Evolutionary conservation across 2,113 vertebrate genomes (phyloP).

Genomic region (Corydoras maculifer): DNA sequence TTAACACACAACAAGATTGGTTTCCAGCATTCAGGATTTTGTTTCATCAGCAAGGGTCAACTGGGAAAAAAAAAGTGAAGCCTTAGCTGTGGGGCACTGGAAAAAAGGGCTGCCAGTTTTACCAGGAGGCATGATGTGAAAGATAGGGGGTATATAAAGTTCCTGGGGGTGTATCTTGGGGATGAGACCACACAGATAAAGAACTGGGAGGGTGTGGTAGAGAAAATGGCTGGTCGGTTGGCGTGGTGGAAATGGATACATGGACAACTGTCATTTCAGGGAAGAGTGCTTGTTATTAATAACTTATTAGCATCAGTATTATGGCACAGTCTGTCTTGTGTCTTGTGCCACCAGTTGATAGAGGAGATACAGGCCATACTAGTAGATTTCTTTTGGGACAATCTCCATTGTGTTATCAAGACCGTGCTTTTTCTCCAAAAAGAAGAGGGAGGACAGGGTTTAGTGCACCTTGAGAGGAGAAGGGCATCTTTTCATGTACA

Average conservation of each 20-base stretch:
- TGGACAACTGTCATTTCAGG: constrained; percentile 6
- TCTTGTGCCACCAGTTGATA: neutral
- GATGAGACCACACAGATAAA: neutral
- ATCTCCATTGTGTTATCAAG: neutral
- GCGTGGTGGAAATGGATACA: constrained; percentile 13
- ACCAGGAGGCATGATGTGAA: neutral
- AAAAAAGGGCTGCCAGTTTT: neutral
- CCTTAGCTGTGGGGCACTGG: neutral
- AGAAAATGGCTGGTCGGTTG: neutral
- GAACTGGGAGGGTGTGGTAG: neutral
- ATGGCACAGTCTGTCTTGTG: neutral
- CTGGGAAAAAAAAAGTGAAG: neutral
- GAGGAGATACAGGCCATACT: neutral
- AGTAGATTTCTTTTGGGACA: neutral
- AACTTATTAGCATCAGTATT: neutral
- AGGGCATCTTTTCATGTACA: neutral
- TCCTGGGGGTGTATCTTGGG: neutral
- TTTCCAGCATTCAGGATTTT: too few relatives aligned
- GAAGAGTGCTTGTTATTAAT: constrained; percentile 3
- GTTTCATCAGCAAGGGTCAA: neutral
- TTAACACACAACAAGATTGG: too few relatives aligned
- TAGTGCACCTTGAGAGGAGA: neutral
- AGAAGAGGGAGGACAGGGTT: too few relatives aligned
- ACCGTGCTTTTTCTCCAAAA: neutral
- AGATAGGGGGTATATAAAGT: neutral